Evolutionary conservation across 2,797 vertebrate genomes (phyloP), one percentile per base, ranked within the genome.

Genomic region (Fratercula arctica): DNA sequence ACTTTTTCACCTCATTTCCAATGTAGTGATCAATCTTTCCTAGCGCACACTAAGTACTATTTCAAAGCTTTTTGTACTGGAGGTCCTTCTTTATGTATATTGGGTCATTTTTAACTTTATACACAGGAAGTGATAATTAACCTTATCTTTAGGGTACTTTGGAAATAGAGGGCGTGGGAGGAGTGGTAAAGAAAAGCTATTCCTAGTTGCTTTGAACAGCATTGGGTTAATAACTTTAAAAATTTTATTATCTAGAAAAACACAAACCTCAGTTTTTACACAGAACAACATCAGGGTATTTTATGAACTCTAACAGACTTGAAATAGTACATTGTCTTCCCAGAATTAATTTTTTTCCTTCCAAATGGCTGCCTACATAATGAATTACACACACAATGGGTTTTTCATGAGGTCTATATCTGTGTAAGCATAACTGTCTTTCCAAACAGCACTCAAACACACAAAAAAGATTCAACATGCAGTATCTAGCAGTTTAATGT

Each of bases 381-480:
- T 59, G 67, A 80, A 88, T 82, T 90, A 79, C 35, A 57, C 35
- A 81, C 33, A 85, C 24, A 87, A n/a, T 46, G 37, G 3, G 13
- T 73, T 85, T 91, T 86, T 75, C 59, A 72, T 56, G 29, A 95
- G 53, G 20, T 87, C 75, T 85, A 87, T 90, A 74, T 77, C 48
- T 82, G 37, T 66, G 35, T 85, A 89, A 93, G 92, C 25, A 70
- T 37, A 75, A 53, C 50, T 13, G 16, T 72, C 73, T 93, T 92
- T 79, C 45, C 67, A 80, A 96, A 91, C 35, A 89, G 53, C 73
- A 79, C 21, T 94, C 69, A 86, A 90, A 95, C 53, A 93, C 35
- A 41, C 54, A 20, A 53, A 89, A 50, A 91, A 68, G 15, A 8
- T 85, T 89, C 86, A 93, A 37, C 46, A 70, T 19, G 20, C 64